These are phyloP conservation scores for Gopherus flavomarginatus DNA, from an alignment of 2,113 vertebrate genomes.

Conservation along the genomic window DNA sequence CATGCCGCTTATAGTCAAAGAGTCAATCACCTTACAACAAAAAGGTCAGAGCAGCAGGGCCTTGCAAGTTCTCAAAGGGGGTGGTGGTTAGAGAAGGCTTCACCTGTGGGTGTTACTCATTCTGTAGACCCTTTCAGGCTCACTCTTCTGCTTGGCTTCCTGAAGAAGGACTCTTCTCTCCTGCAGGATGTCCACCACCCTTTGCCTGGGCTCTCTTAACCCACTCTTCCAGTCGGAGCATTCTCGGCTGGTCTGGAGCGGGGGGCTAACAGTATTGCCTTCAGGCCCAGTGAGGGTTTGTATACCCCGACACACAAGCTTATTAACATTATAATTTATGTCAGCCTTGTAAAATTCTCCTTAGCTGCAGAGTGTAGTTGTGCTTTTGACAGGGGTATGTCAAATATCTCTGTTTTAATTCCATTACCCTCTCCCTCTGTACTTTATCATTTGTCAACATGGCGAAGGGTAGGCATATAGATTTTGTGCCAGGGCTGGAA, in stretches of 20 bases:
- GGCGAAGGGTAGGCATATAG: not conserved
- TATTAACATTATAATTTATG: conserved; percentile 1
- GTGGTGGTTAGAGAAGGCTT: not conserved
- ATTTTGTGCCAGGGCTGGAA: not conserved
- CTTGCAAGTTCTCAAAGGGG: not conserved
- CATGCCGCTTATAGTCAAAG: not conserved
- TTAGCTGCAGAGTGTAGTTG: not conserved
- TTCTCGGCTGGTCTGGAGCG: not conserved
- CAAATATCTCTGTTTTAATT: conserved; percentile 40
- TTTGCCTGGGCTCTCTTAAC: not conserved
- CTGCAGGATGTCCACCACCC: not conserved
- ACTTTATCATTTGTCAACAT: conserved; percentile 24
- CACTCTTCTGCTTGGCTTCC: not conserved
- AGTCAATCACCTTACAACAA: not conserved
- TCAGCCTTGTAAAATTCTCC: conserved; percentile 3
- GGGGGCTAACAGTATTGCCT: no score
- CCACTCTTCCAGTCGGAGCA: conserved; percentile 30
- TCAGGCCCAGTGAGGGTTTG: no score
- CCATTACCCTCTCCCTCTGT: conserved; percentile 30
- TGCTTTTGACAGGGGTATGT: not conserved
- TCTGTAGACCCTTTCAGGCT: not conserved
- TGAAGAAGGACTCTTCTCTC: not conserved
- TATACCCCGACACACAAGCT: not conserved
- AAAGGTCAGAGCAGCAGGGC: not conserved
- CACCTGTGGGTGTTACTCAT: not conserved